Evolutionary conservation across 2,797 vertebrate genomes (phyloP).

Genomic region (Uromys caudimaculatus): DNA sequence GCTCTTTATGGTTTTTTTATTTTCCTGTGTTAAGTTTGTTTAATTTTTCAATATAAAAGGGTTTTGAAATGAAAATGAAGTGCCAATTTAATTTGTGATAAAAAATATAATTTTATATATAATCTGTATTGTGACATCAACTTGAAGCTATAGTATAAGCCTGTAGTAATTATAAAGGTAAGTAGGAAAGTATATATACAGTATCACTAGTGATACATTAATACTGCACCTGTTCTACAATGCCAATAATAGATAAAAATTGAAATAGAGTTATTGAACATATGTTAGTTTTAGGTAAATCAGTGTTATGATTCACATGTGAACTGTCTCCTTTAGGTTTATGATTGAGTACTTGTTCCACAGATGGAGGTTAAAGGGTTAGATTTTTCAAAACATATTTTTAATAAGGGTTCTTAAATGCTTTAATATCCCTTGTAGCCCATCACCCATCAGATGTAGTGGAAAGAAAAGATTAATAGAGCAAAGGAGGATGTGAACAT

Average conservation of each 20-base stretch:
- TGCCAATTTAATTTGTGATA: background rate
- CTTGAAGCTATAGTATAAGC: background rate
- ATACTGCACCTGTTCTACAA: background rate
- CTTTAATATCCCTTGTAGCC: too few species aligned
- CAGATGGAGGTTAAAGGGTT: background rate
- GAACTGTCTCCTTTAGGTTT: background rate
- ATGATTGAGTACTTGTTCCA: background rate
- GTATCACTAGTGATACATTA: background rate
- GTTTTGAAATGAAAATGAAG: slow-evolving; percentile 16
- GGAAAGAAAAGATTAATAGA: too few species aligned
- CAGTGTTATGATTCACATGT: too few species aligned
- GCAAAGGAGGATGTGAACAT: too few species aligned
- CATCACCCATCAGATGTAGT: too few species aligned
- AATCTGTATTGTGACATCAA: background rate
- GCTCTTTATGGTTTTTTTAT: background rate
- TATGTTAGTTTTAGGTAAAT: background rate
- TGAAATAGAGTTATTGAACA: background rate
- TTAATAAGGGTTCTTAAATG: too few species aligned
- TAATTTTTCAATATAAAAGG: slow-evolving; percentile 3
- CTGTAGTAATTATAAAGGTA: background rate
- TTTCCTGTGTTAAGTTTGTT: slow-evolving; percentile 33
- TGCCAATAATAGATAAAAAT: background rate
- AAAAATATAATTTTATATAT: background rate
- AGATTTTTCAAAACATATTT: too few species aligned
- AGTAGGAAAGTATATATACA: background rate